Evolutionary conservation across 2,113 vertebrate species (phyloP), one percentile per base, ranked within the genome.

Genomic region (Ginglymostoma cirratum): DNA sequence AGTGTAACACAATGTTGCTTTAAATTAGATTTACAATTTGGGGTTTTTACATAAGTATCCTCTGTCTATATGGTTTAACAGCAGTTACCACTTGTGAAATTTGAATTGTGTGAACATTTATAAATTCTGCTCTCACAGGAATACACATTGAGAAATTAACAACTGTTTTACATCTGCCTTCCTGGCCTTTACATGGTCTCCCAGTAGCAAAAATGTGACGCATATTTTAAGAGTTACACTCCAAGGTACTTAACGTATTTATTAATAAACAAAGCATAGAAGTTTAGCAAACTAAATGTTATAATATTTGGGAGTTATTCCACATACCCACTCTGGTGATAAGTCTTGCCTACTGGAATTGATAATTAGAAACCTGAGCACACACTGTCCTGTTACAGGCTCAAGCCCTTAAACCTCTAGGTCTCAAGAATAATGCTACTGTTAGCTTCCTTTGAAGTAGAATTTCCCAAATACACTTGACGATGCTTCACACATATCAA

Each of bases 401-500:
- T 83, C 15, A 42, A 83, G 19, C 38, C 80, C 42, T 83, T 83
- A 45, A 42, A 19, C 55, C 87, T 92, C 65, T 65, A 92, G 52
- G 55, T 38, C 30, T 65, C 52, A 17, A 92, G 15, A 65, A 92
- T 61, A n/a, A 45, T 5, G 65, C 27, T 65, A 19, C 52, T n/a
- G 52, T 61, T n/a, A 65, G 30, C 87, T 92, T 65, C 87, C 30
- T 92, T 92, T 92, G 87, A 92, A 61, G 87, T 92, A 65, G 27
- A 90, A 89, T 90, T 90, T 90, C 61, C 52, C 52, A 34, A 30
- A 90, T 90, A 61, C 48, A 90, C 4, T 61, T 27, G 12, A 61
- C 55, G 30, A 61, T 65, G n/a, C 30, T 65, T 92, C 52, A 92
- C 87, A 65, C 15, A 65, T 38, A 92, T 92, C 55, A 92, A 61